Percentiles rank a stretch among this genome's conserved stretches.
Evolutionary conservation across 2,797 vertebrate genomes (phyloP).

Genomic region (Myoxocephalus aenaeus): DNA sequence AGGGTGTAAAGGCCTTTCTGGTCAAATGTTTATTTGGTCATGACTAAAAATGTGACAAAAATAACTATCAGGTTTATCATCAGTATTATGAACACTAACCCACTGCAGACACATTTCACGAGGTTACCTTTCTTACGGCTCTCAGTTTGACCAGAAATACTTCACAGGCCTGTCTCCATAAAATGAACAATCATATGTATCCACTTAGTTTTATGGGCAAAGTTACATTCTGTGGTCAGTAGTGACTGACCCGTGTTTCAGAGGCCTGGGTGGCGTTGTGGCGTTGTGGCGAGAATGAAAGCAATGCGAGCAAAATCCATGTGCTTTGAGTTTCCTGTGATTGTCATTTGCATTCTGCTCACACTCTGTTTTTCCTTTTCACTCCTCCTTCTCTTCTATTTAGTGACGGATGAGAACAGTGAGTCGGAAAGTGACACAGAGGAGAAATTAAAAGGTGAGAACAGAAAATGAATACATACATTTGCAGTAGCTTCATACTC

Average conservation of each 20-base stretch:
- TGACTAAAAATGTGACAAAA: not conserved
- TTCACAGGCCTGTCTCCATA: not conserved
- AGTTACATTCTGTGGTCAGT: constrained; percentile 58
- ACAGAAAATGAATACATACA: not conserved
- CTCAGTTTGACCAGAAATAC: constrained; percentile 12
- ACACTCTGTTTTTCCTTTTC: constrained; percentile 17
- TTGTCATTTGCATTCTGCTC: constrained; percentile 34
- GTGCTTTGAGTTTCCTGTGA: constrained; percentile 34
- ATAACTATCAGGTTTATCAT: not conserved
- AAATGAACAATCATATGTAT: constrained; percentile 41
- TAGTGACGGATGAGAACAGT: constrained; percentile 97
- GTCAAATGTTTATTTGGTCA: not conserved
- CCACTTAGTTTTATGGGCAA: constrained; percentile 60
- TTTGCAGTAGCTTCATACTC: not conserved
- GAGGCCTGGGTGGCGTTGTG: constrained; percentile 29
- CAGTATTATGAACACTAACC: not conserved
- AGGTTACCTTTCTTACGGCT: constrained; percentile 1
- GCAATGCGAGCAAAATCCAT: constrained; percentile 23
- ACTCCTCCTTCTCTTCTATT: constrained; percentile 27
- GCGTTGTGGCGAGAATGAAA: constrained; percentile 25
- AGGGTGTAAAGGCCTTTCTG: not conserved
- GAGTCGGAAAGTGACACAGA: constrained; percentile 98
- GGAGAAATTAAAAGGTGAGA: constrained; percentile 94
- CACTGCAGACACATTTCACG: not conserved
- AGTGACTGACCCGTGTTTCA: constrained; percentile 44